Conservation (phyloP, 2,113 vertebrate species). For the Rhabdomys dilectus region DNA sequence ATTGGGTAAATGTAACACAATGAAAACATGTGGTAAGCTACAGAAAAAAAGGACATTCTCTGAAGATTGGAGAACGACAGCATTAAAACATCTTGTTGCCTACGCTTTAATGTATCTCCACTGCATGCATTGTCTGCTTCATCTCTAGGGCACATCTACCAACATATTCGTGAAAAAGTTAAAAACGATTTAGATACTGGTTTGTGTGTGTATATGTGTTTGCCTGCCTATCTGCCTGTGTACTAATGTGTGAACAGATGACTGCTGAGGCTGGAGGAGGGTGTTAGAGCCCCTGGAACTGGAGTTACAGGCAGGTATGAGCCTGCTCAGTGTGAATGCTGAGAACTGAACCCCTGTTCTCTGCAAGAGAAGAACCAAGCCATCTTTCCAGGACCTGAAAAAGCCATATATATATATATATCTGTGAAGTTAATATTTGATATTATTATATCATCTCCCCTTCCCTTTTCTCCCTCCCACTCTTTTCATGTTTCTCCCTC, state of each 20-base stretch:
- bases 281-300: neutral
- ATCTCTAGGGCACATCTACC: neutral
- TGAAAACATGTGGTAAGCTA: neutral
- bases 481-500: neutral
- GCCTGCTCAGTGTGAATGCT: neutral
- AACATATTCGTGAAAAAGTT: neutral
- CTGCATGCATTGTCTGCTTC: neutral
- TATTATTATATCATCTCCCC: neutral
- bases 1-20: neutral
- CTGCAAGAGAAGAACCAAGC: neutral
- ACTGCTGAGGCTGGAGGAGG: neutral
- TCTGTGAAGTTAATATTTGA: neutral
- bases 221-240: neutral
- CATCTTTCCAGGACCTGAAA: neutral
- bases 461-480: neutral
- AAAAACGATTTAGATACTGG: neutral
- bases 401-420: neutral
- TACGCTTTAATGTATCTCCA: neutral
- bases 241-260: too few species aligned
- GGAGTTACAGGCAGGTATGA: neutral
- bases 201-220: neutral
- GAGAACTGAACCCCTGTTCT: neutral
- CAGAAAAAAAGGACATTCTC: neutral
- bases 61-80: neutral
- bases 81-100: neutral